Evolutionary conservation across 2,113 vertebrate genomes (phyloP).

Genomic region (Perca schrenkii): DNA sequence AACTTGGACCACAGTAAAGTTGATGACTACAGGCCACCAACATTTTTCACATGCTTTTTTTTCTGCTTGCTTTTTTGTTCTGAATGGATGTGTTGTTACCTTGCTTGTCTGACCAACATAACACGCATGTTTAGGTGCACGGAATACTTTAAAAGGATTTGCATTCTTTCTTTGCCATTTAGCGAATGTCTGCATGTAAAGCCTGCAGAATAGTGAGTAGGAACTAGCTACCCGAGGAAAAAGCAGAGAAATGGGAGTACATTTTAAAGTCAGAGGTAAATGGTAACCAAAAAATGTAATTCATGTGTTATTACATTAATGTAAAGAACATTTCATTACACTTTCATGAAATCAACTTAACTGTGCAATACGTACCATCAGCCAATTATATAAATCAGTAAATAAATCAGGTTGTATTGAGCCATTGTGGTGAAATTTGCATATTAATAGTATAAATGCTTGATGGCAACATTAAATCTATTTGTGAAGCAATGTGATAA

Average conservation of each 20-base stretch:
- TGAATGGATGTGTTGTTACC: too few species aligned
- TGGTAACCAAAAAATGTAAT: background rate
- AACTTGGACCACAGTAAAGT: background rate
- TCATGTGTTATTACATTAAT: background rate
- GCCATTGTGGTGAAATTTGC: background rate
- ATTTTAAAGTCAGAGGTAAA: background rate
- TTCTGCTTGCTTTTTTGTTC: background rate
- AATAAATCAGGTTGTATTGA: background rate
- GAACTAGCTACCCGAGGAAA: background rate
- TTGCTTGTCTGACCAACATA: background rate
- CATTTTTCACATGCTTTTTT: background rate
- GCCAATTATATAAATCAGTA: background rate
- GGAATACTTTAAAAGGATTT: background rate
- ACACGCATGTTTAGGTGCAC: background rate
- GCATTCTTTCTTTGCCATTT: background rate
- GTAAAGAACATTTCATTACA: background rate
- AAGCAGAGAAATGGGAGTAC: background rate
- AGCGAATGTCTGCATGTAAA: background rate
- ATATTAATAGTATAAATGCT: background rate
- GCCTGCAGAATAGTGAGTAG: background rate
- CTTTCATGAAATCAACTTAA: background rate
- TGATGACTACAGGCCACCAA: background rate
- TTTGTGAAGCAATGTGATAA: background rate
- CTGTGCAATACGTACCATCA: background rate
- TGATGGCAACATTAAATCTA: background rate